These are phyloP conservation scores for Microcebus griseorufus DNA, from an alignment of 2,113 vertebrate species.

Conservation along the genomic window DNA sequence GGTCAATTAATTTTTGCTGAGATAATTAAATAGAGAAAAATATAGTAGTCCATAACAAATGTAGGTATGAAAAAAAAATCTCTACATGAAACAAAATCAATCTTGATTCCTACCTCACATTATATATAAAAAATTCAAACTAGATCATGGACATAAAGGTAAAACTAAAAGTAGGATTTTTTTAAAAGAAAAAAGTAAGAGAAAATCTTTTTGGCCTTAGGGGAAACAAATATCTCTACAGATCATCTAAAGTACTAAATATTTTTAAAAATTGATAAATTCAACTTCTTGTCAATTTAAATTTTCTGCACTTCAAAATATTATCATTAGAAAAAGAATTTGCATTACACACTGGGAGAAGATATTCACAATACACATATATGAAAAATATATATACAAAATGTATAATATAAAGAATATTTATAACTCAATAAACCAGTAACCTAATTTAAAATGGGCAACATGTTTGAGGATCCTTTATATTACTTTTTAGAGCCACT, in stretches of 20 bases:
- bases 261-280: not conserved
- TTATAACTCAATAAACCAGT: not conserved
- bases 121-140: not conserved
- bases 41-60: not conserved
- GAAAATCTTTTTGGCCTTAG: not conserved
- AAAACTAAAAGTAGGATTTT: not conserved
- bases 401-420: not conserved
- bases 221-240: not conserved
- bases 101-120: not conserved
- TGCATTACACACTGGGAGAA: not conserved
- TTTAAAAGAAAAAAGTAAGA: not conserved
- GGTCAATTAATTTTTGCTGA: not conserved
- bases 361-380: not conserved
- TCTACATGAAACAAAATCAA: not conserved
- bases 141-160: not conserved
- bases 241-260: not conserved
- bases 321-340: conserved; percentile 11
- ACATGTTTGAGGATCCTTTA: not conserved
- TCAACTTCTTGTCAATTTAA: not conserved
- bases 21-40: not conserved
- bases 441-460: not conserved
- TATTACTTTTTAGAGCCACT: not conserved
- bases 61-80: not conserved
- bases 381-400: not conserved
- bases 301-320: not conserved